These are phyloP conservation scores for Atlantisia rogersi DNA, from an alignment of 2,113 vertebrate species.

Conservation along the genomic window DNA sequence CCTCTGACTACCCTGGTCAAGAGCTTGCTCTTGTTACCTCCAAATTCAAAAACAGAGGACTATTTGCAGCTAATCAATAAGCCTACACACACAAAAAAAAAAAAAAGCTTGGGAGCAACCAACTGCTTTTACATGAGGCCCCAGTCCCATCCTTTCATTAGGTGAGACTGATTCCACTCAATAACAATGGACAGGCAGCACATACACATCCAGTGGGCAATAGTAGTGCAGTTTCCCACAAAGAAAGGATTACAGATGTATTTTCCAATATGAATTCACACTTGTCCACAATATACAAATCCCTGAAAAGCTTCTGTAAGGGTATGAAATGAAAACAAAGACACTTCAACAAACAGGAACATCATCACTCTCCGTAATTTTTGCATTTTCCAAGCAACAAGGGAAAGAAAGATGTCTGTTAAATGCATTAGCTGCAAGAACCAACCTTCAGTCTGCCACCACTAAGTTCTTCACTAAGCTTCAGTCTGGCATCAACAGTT, in stretches of 20 bases:
- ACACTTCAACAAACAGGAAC: not conserved
- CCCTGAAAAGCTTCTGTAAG: not conserved
- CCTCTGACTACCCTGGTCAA: not conserved
- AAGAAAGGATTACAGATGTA: not conserved
- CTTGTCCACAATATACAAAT: not conserved
- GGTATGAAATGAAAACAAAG: not conserved
- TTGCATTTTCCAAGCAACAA: not conserved
- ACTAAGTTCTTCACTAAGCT: conserved; percentile 97
- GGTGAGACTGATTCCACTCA: not conserved
- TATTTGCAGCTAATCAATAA: not conserved
- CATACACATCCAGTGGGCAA: not conserved
- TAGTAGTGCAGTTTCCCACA: not conserved
- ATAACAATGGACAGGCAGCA: not conserved
- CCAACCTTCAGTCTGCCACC: conserved; percentile 95
- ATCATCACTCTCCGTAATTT: not conserved
- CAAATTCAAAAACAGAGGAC: not conserved
- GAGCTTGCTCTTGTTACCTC: not conserved
- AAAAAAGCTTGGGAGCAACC: not conserved
- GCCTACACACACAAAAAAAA: not conserved
- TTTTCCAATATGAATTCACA: not conserved
- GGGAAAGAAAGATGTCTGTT: not conserved
- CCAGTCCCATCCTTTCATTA: not conserved
- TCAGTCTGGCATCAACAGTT: conserved; percentile 93
- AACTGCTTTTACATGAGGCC: rapidly evolving
- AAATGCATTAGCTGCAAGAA: not conserved